phyloP scores from a whole-genome alignment of 2,888 invertebrate species.

The Panopea generosa region DNA sequence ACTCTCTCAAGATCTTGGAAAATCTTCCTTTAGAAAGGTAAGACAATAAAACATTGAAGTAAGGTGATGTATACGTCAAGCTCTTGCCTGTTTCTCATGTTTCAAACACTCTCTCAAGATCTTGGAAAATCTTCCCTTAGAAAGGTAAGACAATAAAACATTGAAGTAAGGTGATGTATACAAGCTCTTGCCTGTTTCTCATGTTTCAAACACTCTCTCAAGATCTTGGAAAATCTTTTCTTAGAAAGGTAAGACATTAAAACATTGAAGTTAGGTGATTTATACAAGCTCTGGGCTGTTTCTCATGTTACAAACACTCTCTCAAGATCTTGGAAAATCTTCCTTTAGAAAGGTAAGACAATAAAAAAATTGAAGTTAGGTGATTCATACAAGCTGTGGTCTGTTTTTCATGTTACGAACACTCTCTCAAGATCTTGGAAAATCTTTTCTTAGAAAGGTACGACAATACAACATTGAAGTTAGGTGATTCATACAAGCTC shows the following conservation, averaged over 20 bases:
- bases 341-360: constrained; percentile 87
- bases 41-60: too few relatives aligned
- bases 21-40: constrained; percentile 88
- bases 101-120: constrained; percentile 90
- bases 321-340: constrained; percentile 90
- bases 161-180: too few relatives aligned
- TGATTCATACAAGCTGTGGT: too few relatives aligned
- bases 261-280: too few relatives aligned
- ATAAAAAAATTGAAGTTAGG: too few relatives aligned
- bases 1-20: constrained; percentile 90
- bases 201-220: constrained; percentile 90
- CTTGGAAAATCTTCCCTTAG: constrained; percentile 89
- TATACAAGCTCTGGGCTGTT: too few relatives aligned
- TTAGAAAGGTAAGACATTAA: constrained; percentile 86
- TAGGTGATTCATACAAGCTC: too few relatives aligned
- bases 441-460: constrained; percentile 89
- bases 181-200: too few relatives aligned
- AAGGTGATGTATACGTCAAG: too few relatives aligned
- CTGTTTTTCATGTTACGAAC: constrained; percentile 87
- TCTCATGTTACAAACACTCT: constrained; percentile 89
- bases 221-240: constrained; percentile 90
- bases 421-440: constrained; percentile 91
- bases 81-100: constrained; percentile 86
- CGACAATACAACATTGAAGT: constrained; percentile 1
- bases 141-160: constrained; percentile 85